Evolutionary conservation across 2,113 vertebrate species (phyloP), one percentile per base, ranked within the genome.

Genomic region (Typhlomys cinereus): DNA sequence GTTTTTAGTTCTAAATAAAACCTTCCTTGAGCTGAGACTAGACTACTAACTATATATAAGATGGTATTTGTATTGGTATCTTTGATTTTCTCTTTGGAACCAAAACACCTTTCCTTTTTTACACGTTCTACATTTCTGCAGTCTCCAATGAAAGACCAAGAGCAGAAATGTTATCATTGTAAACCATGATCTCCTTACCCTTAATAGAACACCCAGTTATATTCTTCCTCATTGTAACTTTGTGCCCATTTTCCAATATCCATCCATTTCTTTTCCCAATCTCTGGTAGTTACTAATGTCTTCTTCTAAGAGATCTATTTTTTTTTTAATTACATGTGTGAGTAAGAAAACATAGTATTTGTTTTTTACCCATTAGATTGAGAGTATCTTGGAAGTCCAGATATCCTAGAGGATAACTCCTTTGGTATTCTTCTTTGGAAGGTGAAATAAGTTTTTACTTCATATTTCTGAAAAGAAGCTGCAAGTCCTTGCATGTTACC

Each of bases 81-180:
- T 94, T 90, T 73, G 34, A 76, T 89, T 95, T 81, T 48, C 11
- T 67, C 79, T 81, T 83, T 74, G 57, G 44, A 88, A 91, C n/a
- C 44, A 29, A 69, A 90, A 85, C 17, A 44, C 70, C 39, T 82
- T 52, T 62, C 29, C 6, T 73, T 4, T 66, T 64, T 13, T 34
- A 14, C 2, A 62, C 3, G 71, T 10, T 76, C 10, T 39, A 44
- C 5, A 67, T 64, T 48, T 80, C 41, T 81, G 54, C 48, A 52
- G 25, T 41, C 1, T 71, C 20, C 10, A 57, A 14, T 20, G 7
- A 20, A 7, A 61, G 73, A 48, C 39, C 41, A 41, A 61, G 11
- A 75, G n/a, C 1, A 36, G 4, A n/a, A 59, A 59, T 54, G 18
- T 54, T 12, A 10, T 54, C 17, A n/a, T 36, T 66, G 48, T n/a